phyloP scores from a whole-genome alignment of 2,888 invertebrate genomes.

The Tiliacea citrago region DNA sequence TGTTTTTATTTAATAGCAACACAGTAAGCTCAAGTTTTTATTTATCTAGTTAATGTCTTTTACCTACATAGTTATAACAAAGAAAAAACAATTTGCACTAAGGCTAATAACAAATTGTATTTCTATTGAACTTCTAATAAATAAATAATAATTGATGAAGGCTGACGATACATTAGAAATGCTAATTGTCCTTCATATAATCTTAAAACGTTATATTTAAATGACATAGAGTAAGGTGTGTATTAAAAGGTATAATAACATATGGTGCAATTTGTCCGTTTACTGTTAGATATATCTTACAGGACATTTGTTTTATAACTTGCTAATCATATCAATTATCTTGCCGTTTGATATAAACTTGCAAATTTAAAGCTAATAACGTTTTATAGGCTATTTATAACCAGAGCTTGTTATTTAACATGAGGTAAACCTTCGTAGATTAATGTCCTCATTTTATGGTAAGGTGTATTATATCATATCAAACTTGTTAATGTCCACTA shows the following conservation, averaged over 20 bases:
- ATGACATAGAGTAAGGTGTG: slow-evolving; percentile 17
- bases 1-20: not conserved
- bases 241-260: slow-evolving; percentile 15
- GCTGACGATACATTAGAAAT: slow-evolving; percentile 12
- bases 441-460: slow-evolving; percentile 17
- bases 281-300: slow-evolving; percentile 25
- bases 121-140: slow-evolving; percentile 21
- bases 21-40: not conserved
- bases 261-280: slow-evolving; percentile 16
- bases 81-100: not conserved
- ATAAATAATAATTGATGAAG: slow-evolving; percentile 32
- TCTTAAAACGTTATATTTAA: slow-evolving; percentile 24
- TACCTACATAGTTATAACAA: not conserved
- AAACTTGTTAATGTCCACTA: not conserved
- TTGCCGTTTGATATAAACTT: slow-evolving; percentile 9
- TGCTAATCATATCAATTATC: slow-evolving; percentile 24
- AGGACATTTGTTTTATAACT: slow-evolving; percentile 26
- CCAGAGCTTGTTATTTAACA: slow-evolving; percentile 6
- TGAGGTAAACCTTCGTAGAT: slow-evolving; percentile 5
- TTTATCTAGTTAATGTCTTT: not conserved
- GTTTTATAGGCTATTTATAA: slow-evolving; percentile 7
- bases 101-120: not conserved
- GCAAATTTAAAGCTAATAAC: slow-evolving; percentile 23
- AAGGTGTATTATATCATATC: slow-evolving; percentile 12
- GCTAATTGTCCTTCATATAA: slow-evolving; percentile 28